Base-by-base conservation (phyloP, 23 tunicate species). In the Styela clava region DNA sequence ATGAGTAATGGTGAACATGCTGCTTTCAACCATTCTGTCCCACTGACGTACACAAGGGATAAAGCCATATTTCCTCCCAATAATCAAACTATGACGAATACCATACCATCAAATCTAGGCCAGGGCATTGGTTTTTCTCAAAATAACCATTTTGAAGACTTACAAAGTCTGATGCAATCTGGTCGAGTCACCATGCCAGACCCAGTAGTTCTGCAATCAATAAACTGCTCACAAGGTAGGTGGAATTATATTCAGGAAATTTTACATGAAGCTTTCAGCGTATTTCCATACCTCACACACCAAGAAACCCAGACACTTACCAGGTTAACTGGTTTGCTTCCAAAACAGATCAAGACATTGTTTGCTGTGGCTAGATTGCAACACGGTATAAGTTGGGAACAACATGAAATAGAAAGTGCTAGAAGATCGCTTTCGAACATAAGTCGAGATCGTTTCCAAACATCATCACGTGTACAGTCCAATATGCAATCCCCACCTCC, bases 301-400 rank as follows among this genome's bases (percentile, higher is more conserved):
- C 85, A 84, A 30, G 85, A 86, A 52, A 63, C 81, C 52, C 29
- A 31, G 21, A 7, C 26, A 25, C 56, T 89, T 12, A 64, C 89
- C 3, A 63, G 30, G 5, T 29, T 18, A 18, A 89, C 95, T 1
- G 64, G 69, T 21, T 78, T 89, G 1, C 62, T 68, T 12, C 35
- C 34, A 16, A 63, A 51, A 23, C 73, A 85, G 51, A 24, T 89
- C 34, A 89, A 89, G 68, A 33, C 31, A 26, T 84, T 87, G 88
- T 89, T 89, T 89, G 95, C 69, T 24, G 74, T 73, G 1, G 80
- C 86, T 0, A 79, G 95, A 16, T 24, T 85, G 31, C 74, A 81
- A 29, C 77, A 79, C 65, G 95, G 95, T 37, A 85, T 89, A 27
- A 89, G 95, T 65, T 89, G 95, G 95, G 81, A 82, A 31, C 95